Evolutionary conservation across 2,113 vertebrate species (phyloP).

Genomic region (Sula dactylatra): DNA sequence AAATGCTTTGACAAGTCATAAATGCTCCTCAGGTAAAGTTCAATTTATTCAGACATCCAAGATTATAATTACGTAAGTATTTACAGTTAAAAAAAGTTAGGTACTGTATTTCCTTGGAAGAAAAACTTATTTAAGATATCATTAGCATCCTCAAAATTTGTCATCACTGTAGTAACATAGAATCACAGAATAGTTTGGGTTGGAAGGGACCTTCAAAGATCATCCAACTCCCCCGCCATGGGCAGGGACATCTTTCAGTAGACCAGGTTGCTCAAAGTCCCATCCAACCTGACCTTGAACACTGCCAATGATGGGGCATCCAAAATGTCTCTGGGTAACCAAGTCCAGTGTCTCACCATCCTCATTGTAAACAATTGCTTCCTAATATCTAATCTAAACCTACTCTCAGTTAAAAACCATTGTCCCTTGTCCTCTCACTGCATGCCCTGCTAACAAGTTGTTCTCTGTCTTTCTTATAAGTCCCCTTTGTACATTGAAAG

Average conservation of each 20-base stretch:
- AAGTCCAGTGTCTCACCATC: neutral
- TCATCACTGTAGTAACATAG: neutral
- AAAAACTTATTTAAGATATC: neutral
- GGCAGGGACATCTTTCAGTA: neutral
- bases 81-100: neutral
- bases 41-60: neutral
- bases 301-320: neutral
- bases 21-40: neutral
- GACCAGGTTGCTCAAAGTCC: neutral
- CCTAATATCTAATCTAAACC: neutral
- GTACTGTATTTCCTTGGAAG: neutral
- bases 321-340: neutral
- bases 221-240: neutral
- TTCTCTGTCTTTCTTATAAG: neutral
- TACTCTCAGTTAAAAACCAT: neutral
- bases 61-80: neutral
- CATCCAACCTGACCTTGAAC: neutral
- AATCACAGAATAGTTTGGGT: neutral
- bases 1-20: neutral
- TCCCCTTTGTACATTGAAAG: fast-evolving
- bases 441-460: neutral
- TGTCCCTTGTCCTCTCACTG: neutral
- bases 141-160: neutral
- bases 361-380: neutral
- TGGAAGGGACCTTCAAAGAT: neutral